Percentiles rank a stretch among this genome's conserved stretches.
Conservation (phyloP, 2,888 invertebrate genomes). For the Theretra japonica region DNA sequence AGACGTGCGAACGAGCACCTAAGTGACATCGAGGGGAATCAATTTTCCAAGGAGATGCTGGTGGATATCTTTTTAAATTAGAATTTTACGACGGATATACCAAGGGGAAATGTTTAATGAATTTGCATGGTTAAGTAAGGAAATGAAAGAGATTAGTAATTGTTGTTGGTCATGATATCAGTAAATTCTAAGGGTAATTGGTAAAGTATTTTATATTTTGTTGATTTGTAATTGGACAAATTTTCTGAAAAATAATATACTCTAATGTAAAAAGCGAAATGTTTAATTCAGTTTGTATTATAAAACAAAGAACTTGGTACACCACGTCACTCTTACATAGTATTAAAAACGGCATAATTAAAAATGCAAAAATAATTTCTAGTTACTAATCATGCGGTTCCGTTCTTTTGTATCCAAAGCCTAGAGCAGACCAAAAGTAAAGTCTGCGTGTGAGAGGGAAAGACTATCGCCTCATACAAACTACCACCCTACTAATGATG, state of each 20-base stretch:
- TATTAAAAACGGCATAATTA: slow-evolving; percentile 16
- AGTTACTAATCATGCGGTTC: slow-evolving; percentile 26
- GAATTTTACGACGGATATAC: neutral
- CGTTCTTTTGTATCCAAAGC: slow-evolving; percentile 22
- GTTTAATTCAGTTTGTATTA: neutral
- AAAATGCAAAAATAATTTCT: slow-evolving; percentile 26
- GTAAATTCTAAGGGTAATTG: neutral
- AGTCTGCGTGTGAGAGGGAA: slow-evolving; percentile 19
- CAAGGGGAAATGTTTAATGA: neutral
- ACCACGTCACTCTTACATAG: neutral
- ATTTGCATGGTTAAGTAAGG: neutral
- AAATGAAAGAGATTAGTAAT: neutral
- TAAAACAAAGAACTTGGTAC: neutral
- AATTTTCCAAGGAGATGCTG: slow-evolving; percentile 16
- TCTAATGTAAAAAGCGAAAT: no score
- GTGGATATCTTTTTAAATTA: slow-evolving; percentile 13
- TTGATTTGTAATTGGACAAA: neutral
- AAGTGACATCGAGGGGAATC: slow-evolving; percentile 35
- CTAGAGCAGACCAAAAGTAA: slow-evolving; percentile 19
- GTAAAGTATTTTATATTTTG: neutral
- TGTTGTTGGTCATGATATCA: neutral
- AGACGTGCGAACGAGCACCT: slow-evolving; percentile 48
- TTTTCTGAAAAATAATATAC: no score
- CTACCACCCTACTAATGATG: slow-evolving; percentile 56
- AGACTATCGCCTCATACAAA: slow-evolving; percentile 15